Base-by-base conservation (phyloP, 2,797 vertebrate genomes). In the Parauchenoglanis ngamensis region DNA sequence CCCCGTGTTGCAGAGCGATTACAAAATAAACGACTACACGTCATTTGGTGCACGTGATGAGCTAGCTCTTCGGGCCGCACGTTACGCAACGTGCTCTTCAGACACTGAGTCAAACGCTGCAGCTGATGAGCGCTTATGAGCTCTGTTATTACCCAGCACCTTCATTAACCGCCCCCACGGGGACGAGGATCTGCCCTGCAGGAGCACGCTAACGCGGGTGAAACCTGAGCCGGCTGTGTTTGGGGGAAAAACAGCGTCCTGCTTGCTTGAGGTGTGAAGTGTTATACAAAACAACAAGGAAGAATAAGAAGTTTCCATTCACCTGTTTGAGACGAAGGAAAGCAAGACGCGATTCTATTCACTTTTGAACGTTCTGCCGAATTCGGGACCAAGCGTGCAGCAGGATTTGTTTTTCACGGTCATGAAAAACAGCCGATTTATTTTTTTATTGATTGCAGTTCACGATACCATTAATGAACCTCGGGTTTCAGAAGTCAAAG, bases 71-170 rank as follows among this genome's bases (percentile, higher is more conserved):
- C 75, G 86, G 63, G 12, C 49, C 25, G 40, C 54, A 73, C 75
- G 89, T 89, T 79, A 88, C 28, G 40, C 46, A 17, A 70, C 79
- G 63, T 83, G 84, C 88, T 88, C 52, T 56, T 25, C 68, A 88
- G 89, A 92, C 85, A 46, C 85, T 88, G 91, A 90, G 72, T 92
- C 86, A 92, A 87, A 86, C 67, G 54, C 79, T 63, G 35, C 79
- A 86, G 28, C 86, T 88, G 72, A 77, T 83, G 89, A 87, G 65
- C 57, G 57, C 75, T 85, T 70, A 85, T 28, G 61, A 46, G 7
- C 3, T 44, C 82, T 88, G 89, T 84, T 81, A 88, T 91, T 90
- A 91, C 79, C 52, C 44, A 70, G 84, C 40, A 82, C 77, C 70
- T 35, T 52, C 82, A 88, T 89, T 82, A 61, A 2, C 49, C n/a